Evolutionary conservation across 1,140 invertebrate genomes (phyloP), one percentile per base, ranked within the genome.

Genomic region (Heterodera schachtii): DNA sequence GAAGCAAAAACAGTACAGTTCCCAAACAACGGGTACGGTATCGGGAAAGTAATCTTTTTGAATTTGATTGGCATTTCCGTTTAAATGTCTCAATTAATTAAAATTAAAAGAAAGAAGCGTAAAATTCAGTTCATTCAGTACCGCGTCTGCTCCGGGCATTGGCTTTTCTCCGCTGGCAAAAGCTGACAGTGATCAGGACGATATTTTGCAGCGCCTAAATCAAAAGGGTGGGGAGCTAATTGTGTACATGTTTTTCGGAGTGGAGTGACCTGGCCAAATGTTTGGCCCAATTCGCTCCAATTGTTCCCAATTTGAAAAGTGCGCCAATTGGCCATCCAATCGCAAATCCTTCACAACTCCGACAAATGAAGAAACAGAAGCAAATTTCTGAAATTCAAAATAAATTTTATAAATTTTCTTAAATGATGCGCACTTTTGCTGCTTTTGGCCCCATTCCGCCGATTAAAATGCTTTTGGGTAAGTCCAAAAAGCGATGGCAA

Each of bases 381-480:
- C 57, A 19, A 64, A 64, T n/a, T 64, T 64, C 57, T 60, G 13
- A 64, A 64, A 16, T 19, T 64, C 19, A 64, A 64, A 60, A 16
- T 19, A 19, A 31, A 31, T 19, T 13, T 64, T 1, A 60, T 19
- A 60, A 60, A 19, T 60, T 5, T 60, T 60, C 16, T 16, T 1
- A 60, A 52, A 69, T 9, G 19, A 19, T 46, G 31, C 19, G 21
- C 69, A 71, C 71, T 44, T 69, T 84, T 77, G 41, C 76, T 79
- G 31, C 69, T 2, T 11, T 46, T 3, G 69, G 41, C 9, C 69
- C 69, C 9, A 71, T 90, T 0, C 96, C 96, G 3, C 97, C 97
- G 31, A 99, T 91, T 90, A 98, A 96, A 9, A 99, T 90, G 0
- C 97, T 96, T 2, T 96, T 96, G 0, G 95, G 97, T 4, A 99